Evolutionary conservation across 2,113 vertebrate species (phyloP).

Genomic region (Bos javanicus): DNA sequence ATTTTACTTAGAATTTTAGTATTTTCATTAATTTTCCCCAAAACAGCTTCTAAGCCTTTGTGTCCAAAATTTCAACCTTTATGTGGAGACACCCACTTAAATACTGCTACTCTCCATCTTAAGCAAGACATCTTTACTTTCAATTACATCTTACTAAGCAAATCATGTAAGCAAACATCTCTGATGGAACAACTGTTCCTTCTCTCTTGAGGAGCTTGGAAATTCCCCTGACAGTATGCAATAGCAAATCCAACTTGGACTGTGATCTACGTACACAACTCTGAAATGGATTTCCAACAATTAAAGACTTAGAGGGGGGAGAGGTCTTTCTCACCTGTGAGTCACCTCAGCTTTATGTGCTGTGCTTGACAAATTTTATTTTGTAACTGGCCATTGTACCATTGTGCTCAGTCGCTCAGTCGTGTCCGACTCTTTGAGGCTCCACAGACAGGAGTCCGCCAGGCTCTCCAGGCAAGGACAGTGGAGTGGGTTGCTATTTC

Average conservation of each 20-base stretch:
- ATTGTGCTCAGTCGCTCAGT: background rate
- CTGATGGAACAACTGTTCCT: background rate
- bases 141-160: background rate
- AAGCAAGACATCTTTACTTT: background rate
- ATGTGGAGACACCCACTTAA: background rate
- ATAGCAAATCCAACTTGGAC: background rate
- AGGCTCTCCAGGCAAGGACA: background rate
- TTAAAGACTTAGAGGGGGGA: background rate
- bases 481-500: background rate
- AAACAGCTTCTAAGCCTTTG: background rate
- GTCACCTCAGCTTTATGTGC: accelerated
- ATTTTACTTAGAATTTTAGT: background rate
- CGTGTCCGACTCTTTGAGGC: background rate
- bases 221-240: background rate
- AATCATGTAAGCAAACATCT: background rate
- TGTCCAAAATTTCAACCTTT: background rate
- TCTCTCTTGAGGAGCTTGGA: background rate
- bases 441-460: background rate
- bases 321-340: background rate
- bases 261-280: background rate
- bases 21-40: background rate
- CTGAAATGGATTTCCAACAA: background rate
- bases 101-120: background rate
- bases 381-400: background rate
- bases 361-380: background rate